phyloP scores from a whole-genome alignment of 2,888 invertebrate genomes.

The Rosalia funebris region DNA sequence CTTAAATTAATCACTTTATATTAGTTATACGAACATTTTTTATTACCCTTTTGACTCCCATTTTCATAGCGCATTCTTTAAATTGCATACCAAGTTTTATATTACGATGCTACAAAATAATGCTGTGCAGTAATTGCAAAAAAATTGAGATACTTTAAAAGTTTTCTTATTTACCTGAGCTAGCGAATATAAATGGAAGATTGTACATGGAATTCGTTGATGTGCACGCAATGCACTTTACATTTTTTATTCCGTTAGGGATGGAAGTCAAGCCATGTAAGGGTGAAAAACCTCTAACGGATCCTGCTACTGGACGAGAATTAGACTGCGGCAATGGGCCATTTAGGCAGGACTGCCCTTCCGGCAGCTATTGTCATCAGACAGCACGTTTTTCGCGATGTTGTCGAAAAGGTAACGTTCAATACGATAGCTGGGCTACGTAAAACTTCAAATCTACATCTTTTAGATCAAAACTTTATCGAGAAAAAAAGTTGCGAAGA shows the following conservation, averaged over 20 bases:
- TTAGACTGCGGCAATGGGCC: slow-evolving; percentile 86
- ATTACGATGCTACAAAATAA: too few relatives aligned
- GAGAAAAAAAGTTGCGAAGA: slow-evolving; percentile 76
- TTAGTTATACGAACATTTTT: slow-evolving; percentile 5
- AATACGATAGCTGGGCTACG: neutral
- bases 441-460: neutral
- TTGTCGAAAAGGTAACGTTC: slow-evolving; percentile 78
- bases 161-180: neutral
- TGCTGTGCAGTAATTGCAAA: neutral
- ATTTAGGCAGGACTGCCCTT: slow-evolving; percentile 82
- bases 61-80: neutral
- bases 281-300: slow-evolving; percentile 80
- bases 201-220: neutral
- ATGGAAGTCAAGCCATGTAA: slow-evolving; percentile 89
- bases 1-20: slow-evolving; percentile 16
- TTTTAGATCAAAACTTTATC: slow-evolving; percentile 61
- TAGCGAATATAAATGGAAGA: neutral
- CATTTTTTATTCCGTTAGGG: slow-evolving; percentile 60
- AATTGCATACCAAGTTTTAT: neutral
- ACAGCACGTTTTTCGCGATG: slow-evolving; percentile 84
- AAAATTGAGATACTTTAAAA: neutral
- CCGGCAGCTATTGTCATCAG: slow-evolving; percentile 88
- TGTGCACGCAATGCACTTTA: neutral
- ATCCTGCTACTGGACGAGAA: slow-evolving; percentile 77
- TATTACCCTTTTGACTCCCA: neutral